A percentile compares a stretch with the other conserved stretches of the same genome.
These are phyloP conservation scores for Dexiosoma caninum DNA, from an alignment of 2,888 invertebrate genomes.

Conservation along the genomic window DNA sequence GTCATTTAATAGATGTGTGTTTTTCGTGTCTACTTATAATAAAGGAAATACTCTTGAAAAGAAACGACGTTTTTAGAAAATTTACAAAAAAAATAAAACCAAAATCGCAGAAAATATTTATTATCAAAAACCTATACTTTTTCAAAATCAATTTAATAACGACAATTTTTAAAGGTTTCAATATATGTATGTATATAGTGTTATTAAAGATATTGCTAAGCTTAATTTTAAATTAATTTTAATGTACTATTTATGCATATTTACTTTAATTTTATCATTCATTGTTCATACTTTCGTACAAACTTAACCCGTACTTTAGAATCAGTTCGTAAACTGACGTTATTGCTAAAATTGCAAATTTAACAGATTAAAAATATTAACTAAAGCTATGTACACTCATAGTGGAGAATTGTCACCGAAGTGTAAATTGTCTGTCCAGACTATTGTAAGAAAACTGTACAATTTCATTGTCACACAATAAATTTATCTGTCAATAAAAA, in stretches of 20 bases:
- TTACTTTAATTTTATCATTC: background rate
- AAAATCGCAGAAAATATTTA: slow-evolving; percentile 50
- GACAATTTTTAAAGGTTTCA: slow-evolving; percentile 76
- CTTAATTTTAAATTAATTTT: background rate
- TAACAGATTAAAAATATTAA: no score
- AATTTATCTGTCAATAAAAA: no score
- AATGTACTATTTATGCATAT: no score
- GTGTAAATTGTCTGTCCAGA: no score
- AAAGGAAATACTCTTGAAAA: slow-evolving; percentile 39
- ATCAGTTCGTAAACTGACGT: no score
- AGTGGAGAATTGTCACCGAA: no score
- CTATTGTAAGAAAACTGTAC: no score
- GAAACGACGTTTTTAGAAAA: slow-evolving; percentile 63
- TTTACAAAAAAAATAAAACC: slow-evolving; percentile 48
- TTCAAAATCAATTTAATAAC: slow-evolving; percentile 69
- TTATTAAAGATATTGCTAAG: slow-evolving; percentile 16
- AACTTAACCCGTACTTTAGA: no score
- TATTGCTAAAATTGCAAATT: no score
- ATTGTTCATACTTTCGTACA: background rate
- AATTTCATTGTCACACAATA: no score
- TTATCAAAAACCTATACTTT: slow-evolving; percentile 57
- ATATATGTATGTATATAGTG: slow-evolving; percentile 54
- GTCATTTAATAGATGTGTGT: slow-evolving; percentile 50
- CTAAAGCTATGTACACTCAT: no score
- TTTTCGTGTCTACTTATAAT: slow-evolving; percentile 60